Percentiles rank a stretch among this genome's conserved stretches.
These are phyloP conservation scores for Heliconius congener DNA, from an alignment of 1,140 invertebrate species.

Conservation along the genomic window DNA sequence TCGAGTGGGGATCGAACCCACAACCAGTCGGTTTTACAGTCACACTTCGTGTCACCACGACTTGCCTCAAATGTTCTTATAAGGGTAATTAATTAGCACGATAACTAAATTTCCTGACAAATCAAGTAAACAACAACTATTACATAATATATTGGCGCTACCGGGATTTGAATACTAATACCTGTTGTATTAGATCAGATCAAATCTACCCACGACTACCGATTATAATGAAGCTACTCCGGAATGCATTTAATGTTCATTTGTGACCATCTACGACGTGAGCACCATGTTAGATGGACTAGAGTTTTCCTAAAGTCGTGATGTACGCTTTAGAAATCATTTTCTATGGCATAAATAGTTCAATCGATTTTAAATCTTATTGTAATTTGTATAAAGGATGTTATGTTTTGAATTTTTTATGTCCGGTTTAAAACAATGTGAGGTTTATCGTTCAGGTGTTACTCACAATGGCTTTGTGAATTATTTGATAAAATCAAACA, in stretches of 20 bases:
- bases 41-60: too few species aligned
- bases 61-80: too few species aligned
- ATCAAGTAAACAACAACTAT: background rate
- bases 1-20: too few species aligned
- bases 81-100: too few species aligned
- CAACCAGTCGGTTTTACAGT: too few species aligned
- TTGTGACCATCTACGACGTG: conserved; percentile 40
- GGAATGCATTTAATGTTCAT: conserved; percentile 45
- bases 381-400: background rate
- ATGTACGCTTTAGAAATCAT: conserved; percentile 23
- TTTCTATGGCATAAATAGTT: background rate
- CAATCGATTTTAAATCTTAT: conserved; percentile 12
- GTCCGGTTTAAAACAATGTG: background rate
- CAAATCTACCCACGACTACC: conserved; percentile 26
- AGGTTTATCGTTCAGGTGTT: conserved; percentile 14
- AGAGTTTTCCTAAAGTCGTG: conserved; percentile 45
- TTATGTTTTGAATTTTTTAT: background rate
- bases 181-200: conserved; percentile 4
- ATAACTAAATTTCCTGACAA: too few species aligned
- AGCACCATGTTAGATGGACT: conserved; percentile 38
- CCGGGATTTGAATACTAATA: conserved; percentile 23
- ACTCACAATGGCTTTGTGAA: background rate
- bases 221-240: conserved; percentile 31
- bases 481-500: background rate
- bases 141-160: conserved; percentile 23